Evolutionary conservation across 1,140 invertebrate genomes (phyloP).

Genomic region (Procambarus virginalis): DNA sequence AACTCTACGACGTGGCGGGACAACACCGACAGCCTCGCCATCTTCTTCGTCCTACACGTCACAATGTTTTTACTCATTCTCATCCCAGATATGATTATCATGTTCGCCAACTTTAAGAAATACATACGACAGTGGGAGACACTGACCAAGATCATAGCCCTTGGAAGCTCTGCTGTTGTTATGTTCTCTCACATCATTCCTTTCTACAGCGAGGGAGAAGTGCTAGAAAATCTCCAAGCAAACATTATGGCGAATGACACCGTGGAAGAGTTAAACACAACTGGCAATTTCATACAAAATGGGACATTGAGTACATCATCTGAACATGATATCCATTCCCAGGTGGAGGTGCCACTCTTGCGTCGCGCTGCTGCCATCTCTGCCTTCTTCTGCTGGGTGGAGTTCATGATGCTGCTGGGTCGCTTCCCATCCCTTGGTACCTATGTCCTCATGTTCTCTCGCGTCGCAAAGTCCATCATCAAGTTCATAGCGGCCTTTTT

Average conservation of each 20-base stretch:
- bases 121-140: slow-evolving; percentile 68
- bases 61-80: slow-evolving; percentile 53
- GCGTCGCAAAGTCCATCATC: slow-evolving; percentile 70
- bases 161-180: slow-evolving; percentile 58
- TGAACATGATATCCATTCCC: no score
- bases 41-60: slow-evolving; percentile 32
- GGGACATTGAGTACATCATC: neutral
- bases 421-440: slow-evolving; percentile 82
- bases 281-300: neutral
- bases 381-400: slow-evolving; percentile 84
- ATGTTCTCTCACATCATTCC: slow-evolving; percentile 28
- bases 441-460: slow-evolving; percentile 72
- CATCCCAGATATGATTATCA: slow-evolving; percentile 61
- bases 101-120: slow-evolving; percentile 66
- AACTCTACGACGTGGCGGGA: slow-evolving; percentile 1
- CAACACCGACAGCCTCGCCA: neutral
- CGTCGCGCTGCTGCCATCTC: slow-evolving; percentile 78
- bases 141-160: slow-evolving; percentile 45
- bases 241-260: neutral
- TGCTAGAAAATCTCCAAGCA: no score
- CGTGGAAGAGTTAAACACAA: neutral
- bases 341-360: slow-evolving; percentile 17
- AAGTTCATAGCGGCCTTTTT: slow-evolving; percentile 71
- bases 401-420: slow-evolving; percentile 85
- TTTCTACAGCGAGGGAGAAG: neutral